Percentiles rank a stretch among this genome's conserved stretches.
Evolutionary conservation across 2,888 invertebrate genomes (phyloP).

Genomic region (Elysia crispata): DNA sequence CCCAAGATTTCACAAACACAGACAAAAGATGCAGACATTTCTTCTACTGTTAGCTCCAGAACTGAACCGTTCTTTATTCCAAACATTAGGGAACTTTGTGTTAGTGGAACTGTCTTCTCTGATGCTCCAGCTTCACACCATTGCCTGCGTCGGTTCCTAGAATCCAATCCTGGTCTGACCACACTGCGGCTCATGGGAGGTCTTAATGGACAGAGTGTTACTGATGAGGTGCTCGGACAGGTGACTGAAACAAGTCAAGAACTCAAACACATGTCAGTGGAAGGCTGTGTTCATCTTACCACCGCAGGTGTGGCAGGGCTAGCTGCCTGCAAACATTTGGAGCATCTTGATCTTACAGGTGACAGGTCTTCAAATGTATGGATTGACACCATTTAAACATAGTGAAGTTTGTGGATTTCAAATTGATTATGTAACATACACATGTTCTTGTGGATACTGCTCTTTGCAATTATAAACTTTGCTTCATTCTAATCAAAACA

Average conservation of each 20-base stretch:
- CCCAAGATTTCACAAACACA: too few species aligned
- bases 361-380: background rate
- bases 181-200: constrained; percentile 21
- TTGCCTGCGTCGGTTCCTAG: constrained; percentile 18
- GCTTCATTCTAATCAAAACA: too few species aligned
- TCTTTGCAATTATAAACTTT: too few species aligned
- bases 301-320: background rate
- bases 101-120: constrained; percentile 18
- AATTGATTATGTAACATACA: too few species aligned
- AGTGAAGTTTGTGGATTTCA: too few species aligned
- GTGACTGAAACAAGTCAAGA: background rate
- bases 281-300: constrained; percentile 26
- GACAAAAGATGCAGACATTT: too few species aligned
- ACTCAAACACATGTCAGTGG: background rate
- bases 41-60: too few species aligned
- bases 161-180: background rate
- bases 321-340: background rate
- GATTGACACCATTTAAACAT: background rate
- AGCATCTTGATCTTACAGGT: constrained; percentile 32
- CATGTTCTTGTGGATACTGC: too few species aligned
- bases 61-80: constrained; percentile 11
- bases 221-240: background rate
- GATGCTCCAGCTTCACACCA: background rate
- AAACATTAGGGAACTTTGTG: background rate
- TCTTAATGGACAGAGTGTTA: background rate